These are phyloP conservation scores for Aviceda subcristata DNA, from an alignment of 2,113 vertebrate species.

Conservation along the genomic window DNA sequence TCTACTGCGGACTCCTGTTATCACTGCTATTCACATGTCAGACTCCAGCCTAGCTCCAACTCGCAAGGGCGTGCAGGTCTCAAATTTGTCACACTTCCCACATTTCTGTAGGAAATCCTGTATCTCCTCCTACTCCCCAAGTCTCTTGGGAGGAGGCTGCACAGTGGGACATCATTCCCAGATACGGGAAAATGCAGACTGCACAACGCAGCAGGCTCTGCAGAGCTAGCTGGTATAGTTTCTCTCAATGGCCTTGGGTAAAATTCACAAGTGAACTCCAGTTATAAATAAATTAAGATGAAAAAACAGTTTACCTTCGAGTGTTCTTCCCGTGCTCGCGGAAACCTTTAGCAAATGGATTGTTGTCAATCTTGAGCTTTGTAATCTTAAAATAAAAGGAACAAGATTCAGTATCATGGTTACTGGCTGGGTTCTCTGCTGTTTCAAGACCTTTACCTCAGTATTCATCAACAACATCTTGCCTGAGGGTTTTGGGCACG, in stretches of 20 bases:
- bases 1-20: neutral
- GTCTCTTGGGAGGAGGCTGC: neutral
- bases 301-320: slow-evolving; percentile 74
- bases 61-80: neutral
- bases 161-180: neutral
- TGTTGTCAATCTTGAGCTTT: slow-evolving; percentile 92
- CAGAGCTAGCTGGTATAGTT: neutral
- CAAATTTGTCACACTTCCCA: slow-evolving; percentile 1
- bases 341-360: slow-evolving; percentile 92
- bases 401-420: neutral
- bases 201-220: neutral
- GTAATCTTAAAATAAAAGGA: slow-evolving; percentile 78
- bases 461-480: neutral
- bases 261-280: neutral
- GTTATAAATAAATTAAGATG: neutral
- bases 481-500: neutral
- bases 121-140: neutral
- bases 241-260: neutral
- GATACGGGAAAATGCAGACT: neutral
- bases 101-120: neutral
- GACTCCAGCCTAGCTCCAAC: neutral
- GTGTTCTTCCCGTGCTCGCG: slow-evolving; percentile 83
- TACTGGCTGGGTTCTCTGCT: neutral
- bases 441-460: neutral
- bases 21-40: neutral